Conservation (phyloP, 2,888 invertebrate genomes). For the Chrysopilus asiliformis region DNA sequence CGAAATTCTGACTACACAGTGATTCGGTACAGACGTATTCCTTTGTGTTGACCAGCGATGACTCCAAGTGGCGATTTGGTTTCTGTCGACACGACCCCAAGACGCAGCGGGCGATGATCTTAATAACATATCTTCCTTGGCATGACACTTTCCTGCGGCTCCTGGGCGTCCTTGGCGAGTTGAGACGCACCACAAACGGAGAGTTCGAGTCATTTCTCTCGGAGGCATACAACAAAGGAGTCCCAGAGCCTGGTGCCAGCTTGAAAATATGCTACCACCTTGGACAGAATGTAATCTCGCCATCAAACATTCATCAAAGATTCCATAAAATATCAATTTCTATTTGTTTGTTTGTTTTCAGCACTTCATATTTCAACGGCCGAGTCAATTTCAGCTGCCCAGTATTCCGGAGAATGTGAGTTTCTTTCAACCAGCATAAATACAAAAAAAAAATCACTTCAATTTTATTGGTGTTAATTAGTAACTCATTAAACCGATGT, state of each 20-base stretch:
- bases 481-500: too few relatives aligned
- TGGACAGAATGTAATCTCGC: slow-evolving; percentile 42
- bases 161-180: slow-evolving; percentile 27
- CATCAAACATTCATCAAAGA: background rate
- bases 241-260: slow-evolving; percentile 55
- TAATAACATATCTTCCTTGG: slow-evolving; percentile 88
- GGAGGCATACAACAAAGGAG: slow-evolving; percentile 49
- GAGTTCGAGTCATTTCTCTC: slow-evolving; percentile 43
- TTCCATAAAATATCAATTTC: background rate
- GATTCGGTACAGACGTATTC: slow-evolving; percentile 86
- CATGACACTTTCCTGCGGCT: slow-evolving; percentile 74
- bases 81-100: slow-evolving; percentile 92
- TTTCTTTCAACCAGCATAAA: too few relatives aligned
- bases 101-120: slow-evolving; percentile 68
- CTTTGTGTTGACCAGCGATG: slow-evolving; percentile 88
- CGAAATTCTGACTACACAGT: slow-evolving; percentile 37
- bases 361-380: slow-evolving; percentile 66
- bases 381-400: slow-evolving; percentile 71
- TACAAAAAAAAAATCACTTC: too few relatives aligned
- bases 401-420: slow-evolving; percentile 93
- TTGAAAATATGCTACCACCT: slow-evolving; percentile 47
- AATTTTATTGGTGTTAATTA: too few relatives aligned
- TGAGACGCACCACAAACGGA: slow-evolving; percentile 24
- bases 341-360: slow-evolving; percentile 42
- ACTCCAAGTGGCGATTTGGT: slow-evolving; percentile 94